A percentile compares a stretch with the other conserved stretches of the same genome.
These are phyloP conservation scores for Nothocercus nigrocapillus DNA, from an alignment of 2,113 vertebrate genomes.

Conservation along the genomic window DNA sequence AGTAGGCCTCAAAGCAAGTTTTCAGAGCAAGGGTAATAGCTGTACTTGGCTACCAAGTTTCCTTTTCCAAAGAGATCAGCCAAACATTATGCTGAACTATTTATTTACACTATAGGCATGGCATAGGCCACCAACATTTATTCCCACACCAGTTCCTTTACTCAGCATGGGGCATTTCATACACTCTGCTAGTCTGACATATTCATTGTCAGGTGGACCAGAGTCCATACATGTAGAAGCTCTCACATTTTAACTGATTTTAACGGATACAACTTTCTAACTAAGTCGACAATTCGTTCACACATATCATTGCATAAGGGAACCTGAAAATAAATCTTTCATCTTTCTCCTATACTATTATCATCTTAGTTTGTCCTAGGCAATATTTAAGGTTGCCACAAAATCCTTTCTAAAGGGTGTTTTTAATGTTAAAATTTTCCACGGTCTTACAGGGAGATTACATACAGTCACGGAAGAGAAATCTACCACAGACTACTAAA, in stretches of 20 bases:
- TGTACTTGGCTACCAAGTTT: not conserved
- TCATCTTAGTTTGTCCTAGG: not conserved
- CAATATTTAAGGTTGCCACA: not conserved
- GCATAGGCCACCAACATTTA: not conserved
- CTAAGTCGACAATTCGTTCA: not conserved
- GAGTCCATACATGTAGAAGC: not conserved
- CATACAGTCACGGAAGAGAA: not conserved
- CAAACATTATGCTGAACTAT: not conserved
- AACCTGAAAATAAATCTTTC: not conserved
- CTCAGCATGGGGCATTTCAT: not conserved
- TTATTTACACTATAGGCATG: not conserved
- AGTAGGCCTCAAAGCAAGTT: not conserved
- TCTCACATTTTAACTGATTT: not conserved
- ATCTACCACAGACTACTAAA: not conserved
- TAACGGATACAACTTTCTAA: not conserved
- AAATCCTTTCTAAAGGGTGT: not conserved
- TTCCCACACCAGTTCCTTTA: not conserved
- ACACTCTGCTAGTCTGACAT: not conserved
- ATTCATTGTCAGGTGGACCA: not conserved
- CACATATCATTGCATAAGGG: accelerated
- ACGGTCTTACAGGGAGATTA: not conserved
- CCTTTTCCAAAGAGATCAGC: not conserved
- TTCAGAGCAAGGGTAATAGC: not conserved
- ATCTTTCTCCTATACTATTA: not conserved
- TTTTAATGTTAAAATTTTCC: not conserved